Evolutionary conservation across 53 echinoderm and acorn worm species (phyloP), one percentile per base, ranked within the genome.

Genomic region (Echinometra lucunter): DNA sequence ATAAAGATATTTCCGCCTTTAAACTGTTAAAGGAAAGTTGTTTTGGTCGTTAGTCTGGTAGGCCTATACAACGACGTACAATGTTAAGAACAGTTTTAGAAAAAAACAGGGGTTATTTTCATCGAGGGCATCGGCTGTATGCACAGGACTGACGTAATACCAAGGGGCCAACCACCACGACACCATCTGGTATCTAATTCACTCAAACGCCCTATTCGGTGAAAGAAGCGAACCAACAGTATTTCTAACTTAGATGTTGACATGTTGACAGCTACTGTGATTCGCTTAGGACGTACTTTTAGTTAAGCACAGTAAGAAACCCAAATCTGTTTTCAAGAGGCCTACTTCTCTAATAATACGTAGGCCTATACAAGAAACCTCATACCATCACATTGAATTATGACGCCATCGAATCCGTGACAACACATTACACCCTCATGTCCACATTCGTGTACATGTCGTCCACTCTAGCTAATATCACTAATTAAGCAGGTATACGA

Each of bases 111-210:
- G 42, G 81, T 21, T 81, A 19, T 42, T 35, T 42, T 81, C 9
- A 42, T 44, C 23, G 1, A 28, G n/a, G n/a, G 12, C 49, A 85
- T 47, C 27, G 53, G 16, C 85, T 69, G 5, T 19, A 10, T 25
- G 85, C 85, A 49, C 30, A 30, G 28, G 85, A 85, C 11, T 85
- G 85, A 85, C 85, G 85, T 16, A 85, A 45, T 85, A 78, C 42
- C 78, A 78, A 63, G 78, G 45, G 49, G 85, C 30, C n/a, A 28
- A 85, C 15, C 85, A 85, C 49, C 7, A 49, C 23, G 47, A n/a
- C 7, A 44, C 85, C 85, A 85, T 49, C 85, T 85, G 85, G 27
- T 85, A 12, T 49, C 28, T 44, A 85, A 85, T 85, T 85, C 85
- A 47, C 49, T 27, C 85, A 25, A 11, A n/a, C 49, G 19, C n/a